Evolutionary conservation across 2,888 invertebrate genomes (phyloP).

Genomic region (Smittia aterrima): DNA sequence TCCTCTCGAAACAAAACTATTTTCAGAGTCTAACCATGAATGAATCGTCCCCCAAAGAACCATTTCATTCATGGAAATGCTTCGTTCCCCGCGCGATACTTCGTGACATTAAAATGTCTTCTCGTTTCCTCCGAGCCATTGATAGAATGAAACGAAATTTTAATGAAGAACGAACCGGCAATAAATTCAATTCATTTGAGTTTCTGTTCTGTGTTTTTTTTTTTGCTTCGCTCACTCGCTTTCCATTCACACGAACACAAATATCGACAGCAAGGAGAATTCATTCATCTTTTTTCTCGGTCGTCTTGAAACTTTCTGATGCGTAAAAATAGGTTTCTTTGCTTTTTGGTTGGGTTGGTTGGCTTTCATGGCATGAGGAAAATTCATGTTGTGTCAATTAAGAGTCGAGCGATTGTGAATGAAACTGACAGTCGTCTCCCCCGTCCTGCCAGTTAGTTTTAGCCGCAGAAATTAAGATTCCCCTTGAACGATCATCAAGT

Average conservation of each 20-base stretch:
- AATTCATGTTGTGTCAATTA: constrained; percentile 1
- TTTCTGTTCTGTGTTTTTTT: background rate
- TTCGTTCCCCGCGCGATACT: background rate
- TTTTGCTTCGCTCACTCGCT: constrained; percentile 1
- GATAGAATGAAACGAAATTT: constrained; percentile 5
- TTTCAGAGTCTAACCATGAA: background rate
- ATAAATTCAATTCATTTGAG: constrained; percentile 20
- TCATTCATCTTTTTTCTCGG: background rate
- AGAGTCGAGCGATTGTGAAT: background rate
- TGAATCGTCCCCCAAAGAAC: background rate
- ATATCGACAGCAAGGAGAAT: constrained; percentile 2
- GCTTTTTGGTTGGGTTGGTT: background rate
- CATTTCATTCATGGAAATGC: background rate
- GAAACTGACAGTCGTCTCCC: background rate
- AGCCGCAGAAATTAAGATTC: background rate
- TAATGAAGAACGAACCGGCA: constrained; percentile 3
- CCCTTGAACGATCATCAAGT: constrained; percentile 9
- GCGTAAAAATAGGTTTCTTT: constrained; percentile 14
- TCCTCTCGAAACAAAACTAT: background rate
- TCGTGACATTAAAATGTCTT: background rate
- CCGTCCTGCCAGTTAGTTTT: no score
- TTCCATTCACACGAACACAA: background rate
- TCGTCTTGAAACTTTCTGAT: background rate
- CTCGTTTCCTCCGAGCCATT: constrained; percentile 1
- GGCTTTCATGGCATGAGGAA: background rate